Base-by-base conservation (phyloP, 2,888 invertebrate genomes). In the Pachliopta kotzebuea region DNA sequence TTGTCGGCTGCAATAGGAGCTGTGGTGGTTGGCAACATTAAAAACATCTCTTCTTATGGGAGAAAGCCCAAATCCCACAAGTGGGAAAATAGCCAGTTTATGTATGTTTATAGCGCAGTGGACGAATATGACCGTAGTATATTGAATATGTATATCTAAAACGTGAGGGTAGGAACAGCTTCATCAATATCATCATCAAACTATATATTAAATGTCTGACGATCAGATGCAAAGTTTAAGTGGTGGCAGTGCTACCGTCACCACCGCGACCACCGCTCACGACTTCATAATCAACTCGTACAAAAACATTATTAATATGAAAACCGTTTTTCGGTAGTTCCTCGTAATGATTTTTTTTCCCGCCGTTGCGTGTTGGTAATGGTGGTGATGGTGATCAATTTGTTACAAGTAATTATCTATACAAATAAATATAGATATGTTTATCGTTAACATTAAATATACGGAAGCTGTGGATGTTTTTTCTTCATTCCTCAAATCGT, bases 271-370 rank as follows among this genome's bases (percentile, higher is more conserved):
- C 31, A 68, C 68, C 62, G 63, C 70, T 77, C 79, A 79, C 79
- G 77, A 79, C 59, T 74, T 66, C 60, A 71, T 73, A 74, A 79
- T 77, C 72, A 75, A 68, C 60, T 62, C 42, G 55, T 60, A 69
- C 67, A 69, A 71, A 70, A 70, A 71, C 70, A 66, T 62, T 53
- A 54, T 64, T 60, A 56, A 53, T 23, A 62, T 14, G n/a, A 37
- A 60, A 56, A 56, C 14, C 26, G 56, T 45, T n/a, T 56, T 60
- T 42, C 60, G 56, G 60, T 65, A 60, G 60, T 57, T 56, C 50
- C 65, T 57, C 29, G 23, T 53, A 45, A 17, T 17, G 37, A 20
- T 64, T 60, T 64, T 20, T 49, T n/a, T 20, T 0, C 20, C 0
- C 14, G n/a, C n/a, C 37, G 31, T 53, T 26, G 52, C 52, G 65